Evolutionary conservation across 2,113 vertebrate genomes (phyloP), one percentile per base, ranked within the genome.

Genomic region (Tretioscincus oriximinensis): DNA sequence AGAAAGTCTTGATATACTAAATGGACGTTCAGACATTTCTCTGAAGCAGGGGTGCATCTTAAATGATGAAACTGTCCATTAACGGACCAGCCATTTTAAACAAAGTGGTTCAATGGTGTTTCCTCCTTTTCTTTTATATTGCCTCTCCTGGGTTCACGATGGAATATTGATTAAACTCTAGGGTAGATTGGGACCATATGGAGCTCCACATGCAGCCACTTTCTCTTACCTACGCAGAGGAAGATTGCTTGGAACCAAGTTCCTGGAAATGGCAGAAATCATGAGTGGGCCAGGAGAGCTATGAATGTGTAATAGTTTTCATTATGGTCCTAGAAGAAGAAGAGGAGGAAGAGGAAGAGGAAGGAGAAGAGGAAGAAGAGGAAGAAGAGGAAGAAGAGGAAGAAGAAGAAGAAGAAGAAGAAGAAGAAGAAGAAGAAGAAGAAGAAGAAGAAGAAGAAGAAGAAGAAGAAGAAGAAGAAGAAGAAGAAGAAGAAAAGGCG

Each of bases 111-210:
- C 2, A 6, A 1, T 64, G 21, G 0, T 21, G 7, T 31, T 79
- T n/a, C 31, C 26, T 72, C 51, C 51, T 14, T 12, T 54, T 14
- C 12, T 35, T n/a, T 28, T 49, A 41, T 35, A 1, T 45, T 73
- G 7, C 16, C 49, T 22, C 20, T 20, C 66, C 20, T 11, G 80
- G 65, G 67, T 8, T 24, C 83, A 64, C 61, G 26, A 63, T 78
- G 12, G 65, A 26, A 60, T 9, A 26, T 85, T 63, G 45, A 12
- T 58, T n/a, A 77, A 84, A 58, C 1, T 2, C 10, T 51, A 77
- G 9, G 5, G 0, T 0, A 79, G 21, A 29, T 12, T 54, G 1
- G 7, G 16, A 0, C 10, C 1, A 1, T 10, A 65, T 76, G 16
- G 7, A 29, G 31, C 49, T 5, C 24, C 10, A 10, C 60, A 1